Evolutionary conservation across 1,140 invertebrate species (phyloP).

Genomic region (Hyposmocoma kahamanoa): DNA sequence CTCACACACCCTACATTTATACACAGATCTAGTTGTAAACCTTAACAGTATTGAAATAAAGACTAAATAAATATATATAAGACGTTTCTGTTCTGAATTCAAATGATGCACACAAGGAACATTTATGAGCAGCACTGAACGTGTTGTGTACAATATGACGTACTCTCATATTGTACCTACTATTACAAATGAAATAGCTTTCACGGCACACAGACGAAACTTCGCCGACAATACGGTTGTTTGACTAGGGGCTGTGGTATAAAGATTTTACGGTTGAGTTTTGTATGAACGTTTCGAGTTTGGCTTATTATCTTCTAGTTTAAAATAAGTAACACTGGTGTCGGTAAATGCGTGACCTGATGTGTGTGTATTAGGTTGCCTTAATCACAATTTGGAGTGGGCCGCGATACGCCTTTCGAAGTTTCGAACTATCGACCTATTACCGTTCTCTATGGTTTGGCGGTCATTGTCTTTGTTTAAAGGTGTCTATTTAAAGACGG

Average conservation of each 20-base stretch:
- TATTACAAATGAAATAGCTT: constrained; percentile 71
- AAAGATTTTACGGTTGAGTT: constrained; percentile 21
- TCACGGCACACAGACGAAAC: constrained; percentile 63
- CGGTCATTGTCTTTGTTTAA: constrained; percentile 9
- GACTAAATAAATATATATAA: constrained; percentile 13
- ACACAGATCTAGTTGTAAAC: no score
- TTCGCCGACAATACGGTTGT: constrained; percentile 20
- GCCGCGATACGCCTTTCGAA: constrained; percentile 62
- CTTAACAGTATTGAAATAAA: constrained; percentile 11
- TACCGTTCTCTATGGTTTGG: constrained; percentile 43
- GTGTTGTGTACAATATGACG: constrained; percentile 66
- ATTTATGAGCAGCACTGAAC: constrained; percentile 53
- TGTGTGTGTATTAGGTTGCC: constrained; percentile 71
- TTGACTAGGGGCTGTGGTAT: constrained; percentile 8
- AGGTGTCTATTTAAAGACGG: background rate
- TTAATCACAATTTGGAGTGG: constrained; percentile 72
- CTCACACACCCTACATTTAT: no score
- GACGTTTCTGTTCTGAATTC: constrained; percentile 20
- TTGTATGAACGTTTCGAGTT: constrained; percentile 7
- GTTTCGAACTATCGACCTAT: constrained; percentile 55
- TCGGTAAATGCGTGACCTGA: constrained; percentile 67
- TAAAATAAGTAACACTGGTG: constrained; percentile 33
- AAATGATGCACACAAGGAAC: constrained; percentile 40
- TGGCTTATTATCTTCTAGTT: constrained; percentile 39
- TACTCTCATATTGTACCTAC: constrained; percentile 56